A percentile compares a stretch with the other conserved stretches of the same genome.
phyloP scores from a whole-genome alignment of 2,888 invertebrate genomes.

The Polymixis lichenea region DNA sequence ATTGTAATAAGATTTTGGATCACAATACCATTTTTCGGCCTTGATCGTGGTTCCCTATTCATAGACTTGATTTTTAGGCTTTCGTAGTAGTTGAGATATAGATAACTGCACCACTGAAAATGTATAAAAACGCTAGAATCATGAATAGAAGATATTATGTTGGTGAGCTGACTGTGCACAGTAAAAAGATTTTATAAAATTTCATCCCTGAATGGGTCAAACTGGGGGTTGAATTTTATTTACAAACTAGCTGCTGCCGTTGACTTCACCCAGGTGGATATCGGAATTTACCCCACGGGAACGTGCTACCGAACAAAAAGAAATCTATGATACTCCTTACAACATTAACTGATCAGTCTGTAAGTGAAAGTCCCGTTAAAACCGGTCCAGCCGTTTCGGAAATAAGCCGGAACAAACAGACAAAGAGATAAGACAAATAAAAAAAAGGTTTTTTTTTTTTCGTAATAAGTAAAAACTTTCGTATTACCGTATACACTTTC shows the following conservation, averaged over 20 bases:
- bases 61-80: background rate
- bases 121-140: background rate
- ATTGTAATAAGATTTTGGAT: constrained; percentile 9
- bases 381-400: too few species aligned
- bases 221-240: background rate
- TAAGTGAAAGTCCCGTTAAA: too few species aligned
- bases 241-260: background rate
- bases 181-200: background rate
- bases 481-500: too few species aligned
- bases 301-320: too few species aligned
- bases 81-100: background rate
- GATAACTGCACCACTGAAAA: background rate
- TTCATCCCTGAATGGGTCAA: background rate
- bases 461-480: too few species aligned
- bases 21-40: background rate
- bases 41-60: background rate
- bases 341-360: too few species aligned
- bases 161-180: background rate
- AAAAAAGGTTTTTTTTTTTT: too few species aligned
- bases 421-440: too few species aligned
- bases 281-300: too few species aligned
- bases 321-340: too few species aligned
- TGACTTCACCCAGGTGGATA: too few species aligned
- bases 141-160: background rate
- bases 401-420: too few species aligned